phyloP scores from a whole-genome alignment of 2,113 vertebrate genomes.

The Epinephelus lanceolatus region DNA sequence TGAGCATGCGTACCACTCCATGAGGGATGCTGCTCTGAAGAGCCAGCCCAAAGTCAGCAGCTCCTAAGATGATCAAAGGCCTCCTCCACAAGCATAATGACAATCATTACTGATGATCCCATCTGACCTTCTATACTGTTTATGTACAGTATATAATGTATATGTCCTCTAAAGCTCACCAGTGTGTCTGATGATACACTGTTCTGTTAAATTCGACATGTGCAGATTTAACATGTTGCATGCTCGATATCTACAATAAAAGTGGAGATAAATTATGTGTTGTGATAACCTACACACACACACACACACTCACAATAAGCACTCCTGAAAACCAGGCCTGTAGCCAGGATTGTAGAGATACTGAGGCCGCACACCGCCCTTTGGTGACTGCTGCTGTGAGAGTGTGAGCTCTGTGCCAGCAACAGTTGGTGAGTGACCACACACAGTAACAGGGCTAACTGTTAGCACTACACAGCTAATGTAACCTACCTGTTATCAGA shows the following conservation, averaged over 20 bases:
- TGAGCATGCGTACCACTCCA: constrained; percentile 86
- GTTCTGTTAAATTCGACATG: background rate
- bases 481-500: no score
- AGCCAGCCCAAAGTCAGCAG: constrained; percentile 75
- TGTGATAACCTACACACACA: background rate
- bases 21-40: constrained; percentile 90
- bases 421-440: no score
- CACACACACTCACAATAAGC: background rate
- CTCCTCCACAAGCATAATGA: constrained; percentile 39
- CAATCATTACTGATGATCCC: background rate
- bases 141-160: background rate
- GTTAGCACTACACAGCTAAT: no score
- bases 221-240: constrained; percentile 3
- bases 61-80: constrained; percentile 77
- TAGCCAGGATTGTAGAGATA: no score
- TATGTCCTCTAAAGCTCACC: constrained; percentile 2
- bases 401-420: no score
- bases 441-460: no score
- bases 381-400: no score
- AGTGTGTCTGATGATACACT: background rate
- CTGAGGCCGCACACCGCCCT: no score
- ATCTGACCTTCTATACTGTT: background rate
- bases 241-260: constrained; percentile 59
- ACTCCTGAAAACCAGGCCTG: background rate
- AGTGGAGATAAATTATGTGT: background rate